Conservation (phyloP, 2,797 vertebrate species). For the Polyboroides typus region DNA sequence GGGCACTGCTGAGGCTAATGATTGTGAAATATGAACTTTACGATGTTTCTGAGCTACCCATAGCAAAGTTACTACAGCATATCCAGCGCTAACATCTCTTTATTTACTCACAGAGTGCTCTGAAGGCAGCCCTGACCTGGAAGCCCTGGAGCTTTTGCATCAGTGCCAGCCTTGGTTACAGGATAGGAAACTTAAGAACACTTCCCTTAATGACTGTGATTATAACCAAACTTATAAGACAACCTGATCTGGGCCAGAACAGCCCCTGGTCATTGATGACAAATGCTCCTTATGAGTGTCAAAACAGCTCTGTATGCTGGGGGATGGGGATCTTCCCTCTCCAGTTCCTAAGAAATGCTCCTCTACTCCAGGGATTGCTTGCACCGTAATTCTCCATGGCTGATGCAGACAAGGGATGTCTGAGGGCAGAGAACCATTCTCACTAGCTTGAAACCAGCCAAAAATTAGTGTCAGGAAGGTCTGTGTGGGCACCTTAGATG, state of each 20-base stretch:
- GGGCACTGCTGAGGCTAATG: constrained; percentile 17
- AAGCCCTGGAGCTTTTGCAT: background rate
- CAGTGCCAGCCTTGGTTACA: background rate
- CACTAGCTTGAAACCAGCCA: background rate
- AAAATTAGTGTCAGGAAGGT: background rate
- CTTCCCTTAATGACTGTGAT: background rate
- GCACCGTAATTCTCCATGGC: background rate
- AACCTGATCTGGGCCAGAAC: background rate
- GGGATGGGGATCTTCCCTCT: background rate
- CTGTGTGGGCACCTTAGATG: background rate
- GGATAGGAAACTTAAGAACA: background rate
- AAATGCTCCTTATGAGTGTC: background rate
- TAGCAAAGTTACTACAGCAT: background rate
- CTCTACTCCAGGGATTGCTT: background rate
- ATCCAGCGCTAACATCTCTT: background rate
- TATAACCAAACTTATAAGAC: background rate
- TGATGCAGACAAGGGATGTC: background rate
- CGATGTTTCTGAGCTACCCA: background rate
- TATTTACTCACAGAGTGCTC: background rate
- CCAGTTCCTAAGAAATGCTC: background rate
- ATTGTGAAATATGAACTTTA: constrained; percentile 20
- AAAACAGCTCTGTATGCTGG: background rate
- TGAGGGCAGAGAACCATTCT: background rate
- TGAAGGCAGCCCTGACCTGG: background rate
- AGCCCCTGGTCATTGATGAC: too few species aligned